phyloP scores from a whole-genome alignment of 2,797 vertebrate genomes.

The Orestias chungarensis region DNA sequence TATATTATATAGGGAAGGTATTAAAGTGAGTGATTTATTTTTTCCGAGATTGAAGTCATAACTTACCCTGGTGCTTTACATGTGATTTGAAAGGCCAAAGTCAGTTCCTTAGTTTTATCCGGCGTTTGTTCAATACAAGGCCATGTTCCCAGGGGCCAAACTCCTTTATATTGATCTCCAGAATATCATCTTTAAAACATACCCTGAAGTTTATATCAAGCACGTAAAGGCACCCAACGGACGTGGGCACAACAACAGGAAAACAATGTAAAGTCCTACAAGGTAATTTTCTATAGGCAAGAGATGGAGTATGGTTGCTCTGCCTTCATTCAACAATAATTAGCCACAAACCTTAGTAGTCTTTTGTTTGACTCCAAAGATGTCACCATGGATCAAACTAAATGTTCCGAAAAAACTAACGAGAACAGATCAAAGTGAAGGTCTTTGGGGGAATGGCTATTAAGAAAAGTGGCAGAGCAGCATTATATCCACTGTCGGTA shows the following conservation, averaged over 20 bases:
- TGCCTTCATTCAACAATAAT: conserved; percentile 50
- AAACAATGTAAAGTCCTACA: conserved; percentile 47
- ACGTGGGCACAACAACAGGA: conserved; percentile 42
- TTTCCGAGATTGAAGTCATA: conserved; percentile 72
- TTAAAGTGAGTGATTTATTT: conserved; percentile 74
- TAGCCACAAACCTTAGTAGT: conserved; percentile 37
- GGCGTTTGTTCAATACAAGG: conserved; percentile 54
- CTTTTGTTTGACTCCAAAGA: conserved; percentile 36
- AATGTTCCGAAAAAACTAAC: conserved; percentile 49
- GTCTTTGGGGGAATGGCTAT: conserved; percentile 57
- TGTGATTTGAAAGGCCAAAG: conserved; percentile 57
- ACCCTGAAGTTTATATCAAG: conserved; percentile 49
- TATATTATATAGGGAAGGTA: conserved; percentile 71
- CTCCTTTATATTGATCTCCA: conserved; percentile 62
- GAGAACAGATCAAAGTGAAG: conserved; percentile 49
- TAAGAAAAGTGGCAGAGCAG: conserved; percentile 50
- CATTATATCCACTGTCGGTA: conserved; percentile 37
- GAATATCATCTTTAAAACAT: conserved; percentile 69
- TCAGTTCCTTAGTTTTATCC: conserved; percentile 48
- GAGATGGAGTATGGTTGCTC: conserved; percentile 44
- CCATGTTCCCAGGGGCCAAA: conserved; percentile 49
- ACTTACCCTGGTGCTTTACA: conserved; percentile 56
- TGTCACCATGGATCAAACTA: conserved; percentile 38
- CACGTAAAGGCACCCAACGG: conserved; percentile 39
- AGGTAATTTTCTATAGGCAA: conserved; percentile 44